Evolutionary conservation across 1,140 invertebrate species (phyloP).

Genomic region (Drosophila persimilis): DNA sequence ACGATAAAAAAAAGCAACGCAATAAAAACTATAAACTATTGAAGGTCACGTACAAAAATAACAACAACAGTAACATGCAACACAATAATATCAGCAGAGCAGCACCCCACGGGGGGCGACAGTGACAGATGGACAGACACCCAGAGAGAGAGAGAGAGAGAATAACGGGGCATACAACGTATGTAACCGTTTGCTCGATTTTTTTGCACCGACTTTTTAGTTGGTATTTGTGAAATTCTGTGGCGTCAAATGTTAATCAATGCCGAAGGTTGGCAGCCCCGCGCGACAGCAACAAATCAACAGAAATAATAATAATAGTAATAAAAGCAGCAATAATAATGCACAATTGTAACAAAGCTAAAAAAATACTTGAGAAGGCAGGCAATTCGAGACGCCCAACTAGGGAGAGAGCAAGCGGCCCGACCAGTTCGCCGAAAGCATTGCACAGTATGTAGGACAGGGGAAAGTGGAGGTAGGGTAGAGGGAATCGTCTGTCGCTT

Average conservation of each 20-base stretch:
- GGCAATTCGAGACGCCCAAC: slow-evolving; percentile 51
- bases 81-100: slow-evolving; percentile 33
- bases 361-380: slow-evolving; percentile 52
- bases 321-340: slow-evolving; percentile 52
- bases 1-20: slow-evolving; percentile 71
- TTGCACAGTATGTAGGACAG: neutral
- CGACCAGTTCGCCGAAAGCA: slow-evolving; percentile 12
- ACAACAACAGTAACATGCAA: slow-evolving; percentile 51
- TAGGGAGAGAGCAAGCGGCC: slow-evolving; percentile 23
- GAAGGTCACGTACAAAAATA: slow-evolving; percentile 72
- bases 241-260: slow-evolving; percentile 81
- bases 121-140: slow-evolving; percentile 18
- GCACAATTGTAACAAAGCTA: slow-evolving; percentile 56
- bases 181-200: slow-evolving; percentile 53
- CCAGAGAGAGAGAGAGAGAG: slow-evolving; percentile 5
- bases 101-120: slow-evolving; percentile 20
- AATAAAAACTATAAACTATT: slow-evolving; percentile 66
- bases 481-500: slow-evolving; percentile 48
- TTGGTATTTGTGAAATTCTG: slow-evolving; percentile 75
- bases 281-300: slow-evolving; percentile 45
- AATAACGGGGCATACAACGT: slow-evolving; percentile 7
- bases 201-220: slow-evolving; percentile 54
- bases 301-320: slow-evolving; percentile 49
- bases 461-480: neutral
- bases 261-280: slow-evolving; percentile 66